Percentiles rank a stretch among this genome's conserved stretches.
Conservation (phyloP, 2,888 invertebrate genomes). For the Eupithecia tripunctaria region DNA sequence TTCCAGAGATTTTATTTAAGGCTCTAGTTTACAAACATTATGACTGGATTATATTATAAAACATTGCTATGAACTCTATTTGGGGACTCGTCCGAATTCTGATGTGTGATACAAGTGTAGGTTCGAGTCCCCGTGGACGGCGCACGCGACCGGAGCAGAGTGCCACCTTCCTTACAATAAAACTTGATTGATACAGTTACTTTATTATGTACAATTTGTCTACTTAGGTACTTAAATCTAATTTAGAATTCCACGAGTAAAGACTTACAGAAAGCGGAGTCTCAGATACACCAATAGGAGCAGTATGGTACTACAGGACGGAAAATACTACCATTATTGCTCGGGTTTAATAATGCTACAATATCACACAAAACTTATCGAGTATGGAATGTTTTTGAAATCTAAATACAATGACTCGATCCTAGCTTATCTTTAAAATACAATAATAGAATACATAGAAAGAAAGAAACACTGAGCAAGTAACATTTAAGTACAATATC, state of each 20-base stretch:
- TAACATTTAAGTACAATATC: constrained; percentile 38
- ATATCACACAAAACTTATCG: constrained; percentile 37
- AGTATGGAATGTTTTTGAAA: constrained; percentile 37
- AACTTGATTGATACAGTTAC: constrained; percentile 14
- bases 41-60: neutral
- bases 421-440: constrained; percentile 21
- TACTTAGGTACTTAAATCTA: constrained; percentile 22
- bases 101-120: neutral
- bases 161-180: constrained; percentile 12
- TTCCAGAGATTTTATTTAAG: neutral
- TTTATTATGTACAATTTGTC: constrained; percentile 38
- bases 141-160: neutral
- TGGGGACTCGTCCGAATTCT: neutral
- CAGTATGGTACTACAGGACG: constrained; percentile 31
- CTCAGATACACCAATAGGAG: constrained; percentile 7
- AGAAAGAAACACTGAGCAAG: constrained; percentile 41
- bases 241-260: constrained; percentile 7
- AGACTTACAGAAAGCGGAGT: constrained; percentile 6
- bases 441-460: constrained; percentile 20
- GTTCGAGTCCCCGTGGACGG: neutral
- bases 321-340: constrained; percentile 38
- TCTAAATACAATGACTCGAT: constrained; percentile 34
- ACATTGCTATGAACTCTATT: neutral
- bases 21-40: neutral
- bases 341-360: constrained; percentile 29